Base-by-base conservation (phyloP, 2,888 invertebrate genomes). In the Selenia dentaria region DNA sequence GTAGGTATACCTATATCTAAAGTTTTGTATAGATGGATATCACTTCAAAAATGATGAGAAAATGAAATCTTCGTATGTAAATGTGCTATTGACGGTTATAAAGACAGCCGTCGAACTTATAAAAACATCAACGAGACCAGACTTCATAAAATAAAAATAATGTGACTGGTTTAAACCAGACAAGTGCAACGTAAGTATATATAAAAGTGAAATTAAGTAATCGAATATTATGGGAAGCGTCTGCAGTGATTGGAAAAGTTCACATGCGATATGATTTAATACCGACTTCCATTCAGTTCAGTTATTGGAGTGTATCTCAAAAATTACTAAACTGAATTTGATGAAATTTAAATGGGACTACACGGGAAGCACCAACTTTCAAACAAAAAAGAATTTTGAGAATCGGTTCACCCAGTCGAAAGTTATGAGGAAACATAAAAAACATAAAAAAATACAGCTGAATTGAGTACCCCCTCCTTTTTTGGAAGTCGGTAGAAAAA, bases 51-150 rank as follows among this genome's bases (percentile, higher is more conserved):
- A 36, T 39, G 44, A 54, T 54, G 44, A 53, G 54, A 63, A 62
- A 57, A 62, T 52, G 26, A 61, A 49, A 39, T 40, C 35, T 50
- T 58, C 33, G 48, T 40, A 36, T 40, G 36, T 10, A 41, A 47
- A 47, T 41, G 12, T 12, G 28, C 10, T 16, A 40, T 40, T 48
- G 41, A 51, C 37, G 54, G 20, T 22, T 20, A 44, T 47, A 46
- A 47, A 31, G n/a, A 45, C 27, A 37, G 16, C 27, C 27, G 22
- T 41, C 32, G 22, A 33, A 25, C 18, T 38, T 33, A 13, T 8
- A 32, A 31, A 24, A 36, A 35, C 22, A 40, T 31, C 11, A 31
- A 20, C 28, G 11, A 29, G 22, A 27, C 11, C 14, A 9, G 11
- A 11, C n/a, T 12, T n/a, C n/a, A 3, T 12, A 24, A 33, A 45